Conservation (phyloP, 2,888 invertebrate species). For the Nasonovia ribisnigri region DNA sequence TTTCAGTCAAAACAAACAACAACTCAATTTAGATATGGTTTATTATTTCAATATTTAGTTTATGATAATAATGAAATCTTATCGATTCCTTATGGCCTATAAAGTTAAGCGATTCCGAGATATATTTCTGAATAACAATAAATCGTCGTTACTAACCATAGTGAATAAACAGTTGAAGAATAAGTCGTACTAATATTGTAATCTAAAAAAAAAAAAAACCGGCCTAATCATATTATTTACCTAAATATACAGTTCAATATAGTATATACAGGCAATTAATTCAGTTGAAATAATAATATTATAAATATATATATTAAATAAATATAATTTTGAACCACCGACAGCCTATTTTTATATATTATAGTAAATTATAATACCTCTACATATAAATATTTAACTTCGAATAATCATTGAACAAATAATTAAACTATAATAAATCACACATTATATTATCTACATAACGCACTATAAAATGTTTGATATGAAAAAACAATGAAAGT, state of each 20-base stretch:
- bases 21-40: neutral
- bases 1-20: slow-evolving; percentile 8
- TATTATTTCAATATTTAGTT: neutral
- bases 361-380: neutral
- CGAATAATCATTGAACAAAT: neutral
- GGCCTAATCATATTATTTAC: neutral
- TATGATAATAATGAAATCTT: neutral
- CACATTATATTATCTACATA: too few species aligned
- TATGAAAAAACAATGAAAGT: too few species aligned
- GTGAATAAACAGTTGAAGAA: neutral
- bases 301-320: neutral
- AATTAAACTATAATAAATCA: neutral
- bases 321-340: neutral
- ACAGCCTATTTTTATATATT: neutral
- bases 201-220: neutral
- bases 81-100: neutral
- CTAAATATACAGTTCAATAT: neutral
- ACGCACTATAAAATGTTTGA: neutral
- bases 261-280: neutral
- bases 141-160: neutral
- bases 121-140: neutral
- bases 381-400: neutral
- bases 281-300: neutral
- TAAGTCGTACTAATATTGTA: neutral
- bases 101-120: neutral